A percentile compares a stretch with the other conserved stretches of the same genome.
Conservation (phyloP, 2,888 invertebrate genomes). For the Scelioninae gen. 1 region DNA sequence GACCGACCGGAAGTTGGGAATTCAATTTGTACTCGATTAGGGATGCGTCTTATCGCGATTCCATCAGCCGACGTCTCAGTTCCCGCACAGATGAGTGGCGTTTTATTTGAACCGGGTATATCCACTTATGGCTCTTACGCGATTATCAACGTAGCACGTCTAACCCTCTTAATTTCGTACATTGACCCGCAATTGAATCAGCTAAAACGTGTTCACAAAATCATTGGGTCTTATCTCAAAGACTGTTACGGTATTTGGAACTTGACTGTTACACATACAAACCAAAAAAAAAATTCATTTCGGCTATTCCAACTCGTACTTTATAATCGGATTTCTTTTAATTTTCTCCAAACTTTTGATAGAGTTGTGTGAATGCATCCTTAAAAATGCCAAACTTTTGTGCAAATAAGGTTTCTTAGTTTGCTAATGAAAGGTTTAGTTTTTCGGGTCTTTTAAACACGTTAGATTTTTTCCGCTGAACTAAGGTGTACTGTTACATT, state of each 20-base stretch:
- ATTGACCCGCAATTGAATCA: conserved; percentile 65
- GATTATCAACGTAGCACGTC: conserved; percentile 66
- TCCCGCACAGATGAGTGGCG: conserved; percentile 40
- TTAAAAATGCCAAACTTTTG: not conserved
- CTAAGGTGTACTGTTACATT: no score
- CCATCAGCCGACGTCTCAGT: conserved; percentile 49
- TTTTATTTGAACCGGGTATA: conserved; percentile 49
- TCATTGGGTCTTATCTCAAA: conserved; percentile 42
- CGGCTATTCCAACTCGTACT: conserved; percentile 10
- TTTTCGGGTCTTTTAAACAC: no score
- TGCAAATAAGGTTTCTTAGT: no score
- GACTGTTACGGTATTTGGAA: conserved; percentile 49
- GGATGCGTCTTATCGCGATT: conserved; percentile 63
- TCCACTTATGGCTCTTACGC: conserved; percentile 65
- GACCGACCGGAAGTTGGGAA: conserved; percentile 33
- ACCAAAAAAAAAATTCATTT: conserved; percentile 6
- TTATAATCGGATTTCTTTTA: conserved; percentile 32
- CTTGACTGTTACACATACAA: conserved; percentile 44
- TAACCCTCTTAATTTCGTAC: conserved; percentile 64
- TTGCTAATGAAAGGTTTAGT: no score
- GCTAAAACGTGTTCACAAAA: conserved; percentile 46
- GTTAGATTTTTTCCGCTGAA: no score
- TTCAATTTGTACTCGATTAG: conserved; percentile 66
- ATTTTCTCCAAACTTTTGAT: conserved; percentile 2
- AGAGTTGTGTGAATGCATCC: not conserved